Evolutionary conservation across 1,140 invertebrate genomes (phyloP).

Genomic region (Babylonia areolata): DNA sequence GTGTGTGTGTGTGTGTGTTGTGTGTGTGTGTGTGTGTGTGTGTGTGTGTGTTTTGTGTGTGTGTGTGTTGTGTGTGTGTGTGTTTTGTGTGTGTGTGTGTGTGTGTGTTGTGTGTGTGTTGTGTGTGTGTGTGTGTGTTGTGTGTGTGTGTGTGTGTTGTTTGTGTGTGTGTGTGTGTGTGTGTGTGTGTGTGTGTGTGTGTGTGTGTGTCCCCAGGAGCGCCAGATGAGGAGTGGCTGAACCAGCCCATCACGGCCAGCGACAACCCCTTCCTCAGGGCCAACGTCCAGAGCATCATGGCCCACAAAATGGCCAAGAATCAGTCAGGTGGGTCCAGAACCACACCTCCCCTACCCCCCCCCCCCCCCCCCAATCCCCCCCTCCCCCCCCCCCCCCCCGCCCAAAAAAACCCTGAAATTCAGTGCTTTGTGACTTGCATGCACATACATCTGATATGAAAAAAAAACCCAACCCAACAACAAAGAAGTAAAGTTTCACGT

Average conservation of each 20-base stretch:
- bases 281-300: constrained; percentile 71
- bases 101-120: not conserved
- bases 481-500: no score
- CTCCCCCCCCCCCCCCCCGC: no score
- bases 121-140: no score
- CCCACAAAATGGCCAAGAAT: constrained; percentile 61
- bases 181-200: not conserved
- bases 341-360: no score
- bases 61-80: not conserved
- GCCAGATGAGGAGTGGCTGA: constrained; percentile 72
- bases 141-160: not conserved
- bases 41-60: no score
- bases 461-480: no score
- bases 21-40: no score
- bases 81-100: not conserved
- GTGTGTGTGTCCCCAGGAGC: constrained; percentile 59
- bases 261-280: constrained; percentile 74
- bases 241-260: constrained; percentile 71
- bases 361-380: no score
- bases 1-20: no score
- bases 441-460: no score
- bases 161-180: not conserved
- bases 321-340: not conserved
- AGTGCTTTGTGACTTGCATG: no score
- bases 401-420: no score